Evolutionary conservation across 2,113 vertebrate species (phyloP).

Genomic region (Clarias gariepinus): DNA sequence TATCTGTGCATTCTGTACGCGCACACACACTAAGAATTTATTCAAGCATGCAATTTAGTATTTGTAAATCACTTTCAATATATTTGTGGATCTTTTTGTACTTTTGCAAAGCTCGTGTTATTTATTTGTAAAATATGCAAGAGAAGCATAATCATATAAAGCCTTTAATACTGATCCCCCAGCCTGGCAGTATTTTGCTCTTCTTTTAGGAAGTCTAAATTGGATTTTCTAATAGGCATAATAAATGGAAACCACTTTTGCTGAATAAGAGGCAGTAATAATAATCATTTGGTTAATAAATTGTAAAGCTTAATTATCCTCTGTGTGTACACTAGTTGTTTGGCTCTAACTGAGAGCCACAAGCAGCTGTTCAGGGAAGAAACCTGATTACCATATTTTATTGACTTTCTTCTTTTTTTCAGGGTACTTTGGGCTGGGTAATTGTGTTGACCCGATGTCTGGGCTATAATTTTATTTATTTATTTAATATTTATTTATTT

Average conservation of each 20-base stretch:
- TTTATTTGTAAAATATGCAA: slow-evolving; percentile 7
- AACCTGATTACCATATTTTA: background rate
- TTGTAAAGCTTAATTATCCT: slow-evolving; percentile 9
- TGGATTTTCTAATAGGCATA: slow-evolving; percentile 16
- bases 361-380: background rate
- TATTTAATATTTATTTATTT: too few relatives aligned
- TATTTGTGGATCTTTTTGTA: background rate
- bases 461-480: background rate
- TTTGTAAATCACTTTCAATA: background rate
- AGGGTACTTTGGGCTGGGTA: background rate
- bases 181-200: background rate
- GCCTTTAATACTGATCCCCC: background rate
- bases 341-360: background rate
- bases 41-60: background rate
- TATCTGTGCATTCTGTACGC: background rate
- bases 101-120: background rate
- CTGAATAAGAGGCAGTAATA: slow-evolving; percentile 19
- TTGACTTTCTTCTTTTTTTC: background rate
- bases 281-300: slow-evolving; percentile 16
- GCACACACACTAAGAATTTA: background rate
- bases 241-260: slow-evolving; percentile 10
- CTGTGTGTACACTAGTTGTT: background rate
- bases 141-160: background rate
- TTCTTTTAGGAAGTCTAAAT: background rate
- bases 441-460: background rate